Percentiles rank a stretch among this genome's conserved stretches.
Conservation (phyloP, 1,140 invertebrate species). For the Plodia interpunctella region DNA sequence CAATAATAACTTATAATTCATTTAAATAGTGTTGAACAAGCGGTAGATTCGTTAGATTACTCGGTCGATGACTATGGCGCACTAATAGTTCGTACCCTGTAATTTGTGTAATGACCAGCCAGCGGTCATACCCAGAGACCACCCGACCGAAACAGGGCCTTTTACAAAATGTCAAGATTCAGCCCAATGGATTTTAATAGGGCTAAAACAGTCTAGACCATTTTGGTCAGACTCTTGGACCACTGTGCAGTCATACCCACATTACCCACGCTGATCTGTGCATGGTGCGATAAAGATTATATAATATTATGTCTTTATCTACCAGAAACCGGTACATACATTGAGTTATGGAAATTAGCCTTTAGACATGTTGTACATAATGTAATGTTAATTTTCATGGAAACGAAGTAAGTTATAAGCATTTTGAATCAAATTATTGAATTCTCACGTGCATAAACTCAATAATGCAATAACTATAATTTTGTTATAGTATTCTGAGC, state of each 20-base stretch:
- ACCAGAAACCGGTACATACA: neutral
- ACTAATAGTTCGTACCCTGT: constrained; percentile 34
- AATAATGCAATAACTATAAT: too few relatives aligned
- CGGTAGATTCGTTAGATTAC: constrained; percentile 34
- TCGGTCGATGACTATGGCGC: constrained; percentile 30
- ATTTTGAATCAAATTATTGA: neutral
- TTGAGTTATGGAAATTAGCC: constrained; percentile 24
- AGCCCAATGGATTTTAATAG: too few relatives aligned
- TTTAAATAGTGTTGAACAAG: constrained; percentile 6
- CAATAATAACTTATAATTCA: neutral
- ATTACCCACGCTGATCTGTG: constrained; percentile 7
- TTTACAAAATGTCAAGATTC: neutral
- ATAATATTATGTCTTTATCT: constrained; percentile 35
- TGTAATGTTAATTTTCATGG: neutral
- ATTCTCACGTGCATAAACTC: neutral
- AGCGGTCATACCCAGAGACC: neutral
- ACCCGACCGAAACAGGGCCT: neutral
- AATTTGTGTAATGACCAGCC: constrained; percentile 29
- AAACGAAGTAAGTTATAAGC: neutral
- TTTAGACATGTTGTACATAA: neutral
- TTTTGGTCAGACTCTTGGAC: too few relatives aligned
- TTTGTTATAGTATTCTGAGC: too few relatives aligned
- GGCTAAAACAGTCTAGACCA: too few relatives aligned
- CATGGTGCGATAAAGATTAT: constrained; percentile 12
- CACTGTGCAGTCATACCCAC: too few relatives aligned